phyloP scores from a whole-genome alignment of 2,797 vertebrate genomes.

The Notoglanidium macrostoma region DNA sequence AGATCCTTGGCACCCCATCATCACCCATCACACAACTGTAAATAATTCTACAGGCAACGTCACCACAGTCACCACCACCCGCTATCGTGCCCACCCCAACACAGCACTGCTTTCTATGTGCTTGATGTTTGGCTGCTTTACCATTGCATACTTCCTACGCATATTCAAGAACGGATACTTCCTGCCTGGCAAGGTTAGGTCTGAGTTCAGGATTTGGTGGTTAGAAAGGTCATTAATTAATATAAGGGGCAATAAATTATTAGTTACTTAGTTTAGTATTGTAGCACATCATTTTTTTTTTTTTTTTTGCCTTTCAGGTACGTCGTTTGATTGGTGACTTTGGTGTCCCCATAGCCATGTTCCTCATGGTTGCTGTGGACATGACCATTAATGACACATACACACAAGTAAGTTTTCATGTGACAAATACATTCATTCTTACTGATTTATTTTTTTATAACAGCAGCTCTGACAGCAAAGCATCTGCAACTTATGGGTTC shows the following conservation, averaged over 20 bases:
- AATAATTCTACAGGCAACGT: slow-evolving; percentile 71
- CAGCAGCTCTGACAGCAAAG: background rate
- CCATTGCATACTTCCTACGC: slow-evolving; percentile 82
- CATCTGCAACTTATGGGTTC: background rate
- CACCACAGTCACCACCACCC: slow-evolving; percentile 55
- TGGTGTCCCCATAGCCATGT: slow-evolving; percentile 94
- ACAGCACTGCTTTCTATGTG: slow-evolving; percentile 84
- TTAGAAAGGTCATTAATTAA: background rate
- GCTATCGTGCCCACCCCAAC: slow-evolving; percentile 73
- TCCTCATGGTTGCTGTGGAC: slow-evolving; percentile 87
- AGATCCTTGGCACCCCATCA: slow-evolving; percentile 69
- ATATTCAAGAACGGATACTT: slow-evolving; percentile 89
- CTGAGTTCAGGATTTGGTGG: background rate
- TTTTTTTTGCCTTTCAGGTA: slow-evolving; percentile 67
- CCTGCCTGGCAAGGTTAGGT: slow-evolving; percentile 83
- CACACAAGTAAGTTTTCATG: slow-evolving; percentile 81
- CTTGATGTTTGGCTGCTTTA: slow-evolving; percentile 87
- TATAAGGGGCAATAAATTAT: background rate
- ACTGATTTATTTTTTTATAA: background rate
- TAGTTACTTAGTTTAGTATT: background rate
- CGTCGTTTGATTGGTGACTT: slow-evolving; percentile 97
- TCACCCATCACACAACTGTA: slow-evolving; percentile 54
- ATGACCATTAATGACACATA: slow-evolving; percentile 82
- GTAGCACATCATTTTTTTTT: background rate
- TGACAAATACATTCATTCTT: background rate